These are phyloP conservation scores for Cirrhinus mrigala DNA, from an alignment of 2,797 vertebrate species.

Conservation along the genomic window DNA sequence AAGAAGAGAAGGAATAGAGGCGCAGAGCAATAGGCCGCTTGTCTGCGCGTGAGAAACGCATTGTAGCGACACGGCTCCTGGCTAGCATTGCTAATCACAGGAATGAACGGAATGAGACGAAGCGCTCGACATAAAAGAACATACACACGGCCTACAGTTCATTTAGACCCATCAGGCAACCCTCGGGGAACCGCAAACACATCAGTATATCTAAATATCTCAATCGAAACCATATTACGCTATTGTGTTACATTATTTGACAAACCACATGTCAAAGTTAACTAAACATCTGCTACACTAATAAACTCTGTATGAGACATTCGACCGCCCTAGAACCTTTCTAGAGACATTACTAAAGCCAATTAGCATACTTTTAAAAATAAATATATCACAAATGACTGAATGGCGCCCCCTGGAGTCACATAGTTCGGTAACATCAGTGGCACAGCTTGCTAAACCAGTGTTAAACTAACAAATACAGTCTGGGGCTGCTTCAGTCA, in stretches of 20 bases:
- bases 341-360: background rate
- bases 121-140: constrained; percentile 28
- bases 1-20: constrained; percentile 25
- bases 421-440: background rate
- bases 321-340: background rate
- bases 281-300: background rate
- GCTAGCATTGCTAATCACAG: constrained; percentile 70
- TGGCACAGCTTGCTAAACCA: background rate
- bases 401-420: background rate
- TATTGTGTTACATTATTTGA: constrained; percentile 26
- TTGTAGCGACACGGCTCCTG: constrained; percentile 55
- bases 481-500: background rate
- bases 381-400: background rate
- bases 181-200: background rate
- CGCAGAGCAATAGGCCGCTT: constrained; percentile 55
- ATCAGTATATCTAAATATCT: constrained; percentile 20
- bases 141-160: constrained; percentile 26
- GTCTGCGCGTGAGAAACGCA: constrained; percentile 67
- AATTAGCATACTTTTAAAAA: background rate
- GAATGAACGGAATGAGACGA: constrained; percentile 72
- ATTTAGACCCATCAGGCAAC: constrained; percentile 10
- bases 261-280: background rate
- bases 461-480: background rate
- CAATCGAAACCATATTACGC: background rate
- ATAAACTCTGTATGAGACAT: background rate